Evolutionary conservation across 1,140 invertebrate genomes (phyloP).

Genomic region (Physella acuta): DNA sequence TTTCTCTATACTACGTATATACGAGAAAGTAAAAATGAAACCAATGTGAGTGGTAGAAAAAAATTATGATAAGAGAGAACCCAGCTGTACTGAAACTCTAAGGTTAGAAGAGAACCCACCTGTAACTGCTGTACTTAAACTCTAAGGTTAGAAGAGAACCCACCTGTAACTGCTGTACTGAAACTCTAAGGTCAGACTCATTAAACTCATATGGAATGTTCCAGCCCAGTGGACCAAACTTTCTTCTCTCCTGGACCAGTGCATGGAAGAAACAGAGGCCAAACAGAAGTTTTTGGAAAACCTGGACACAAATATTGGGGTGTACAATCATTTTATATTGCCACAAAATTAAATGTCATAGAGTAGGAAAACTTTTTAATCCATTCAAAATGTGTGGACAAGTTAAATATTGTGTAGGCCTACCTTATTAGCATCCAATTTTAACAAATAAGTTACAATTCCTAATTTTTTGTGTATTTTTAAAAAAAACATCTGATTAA

Average conservation of each 20-base stretch:
- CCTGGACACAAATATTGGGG: conserved; percentile 38
- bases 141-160: conserved; percentile 44
- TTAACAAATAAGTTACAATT: too few relatives aligned
- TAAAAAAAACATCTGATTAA: too few relatives aligned
- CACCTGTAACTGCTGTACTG: conserved; percentile 65
- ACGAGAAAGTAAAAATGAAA: too few relatives aligned
- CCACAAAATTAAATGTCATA: too few relatives aligned
- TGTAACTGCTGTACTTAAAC: conserved; percentile 41
- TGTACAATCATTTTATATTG: too few relatives aligned
- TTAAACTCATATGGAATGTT: conserved; percentile 62
- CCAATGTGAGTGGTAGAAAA: too few relatives aligned
- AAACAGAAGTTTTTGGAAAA: conserved; percentile 59
- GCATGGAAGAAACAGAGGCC: conserved; percentile 61
- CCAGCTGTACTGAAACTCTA: not conserved
- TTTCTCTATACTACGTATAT: too few relatives aligned
- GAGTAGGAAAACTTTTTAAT: too few relatives aligned
- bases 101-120: conserved; percentile 48
- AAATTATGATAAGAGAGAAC: not conserved
- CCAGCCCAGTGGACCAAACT: conserved; percentile 60
- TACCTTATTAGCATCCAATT: too few relatives aligned
- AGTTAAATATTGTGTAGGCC: too few relatives aligned
- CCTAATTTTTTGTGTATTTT: too few relatives aligned
- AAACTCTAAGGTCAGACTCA: conserved; percentile 59
- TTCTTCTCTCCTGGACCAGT: conserved; percentile 58
- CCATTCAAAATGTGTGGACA: too few relatives aligned